phyloP scores from a whole-genome alignment of 2,797 vertebrate species.

The Sciaenops ocellatus region DNA sequence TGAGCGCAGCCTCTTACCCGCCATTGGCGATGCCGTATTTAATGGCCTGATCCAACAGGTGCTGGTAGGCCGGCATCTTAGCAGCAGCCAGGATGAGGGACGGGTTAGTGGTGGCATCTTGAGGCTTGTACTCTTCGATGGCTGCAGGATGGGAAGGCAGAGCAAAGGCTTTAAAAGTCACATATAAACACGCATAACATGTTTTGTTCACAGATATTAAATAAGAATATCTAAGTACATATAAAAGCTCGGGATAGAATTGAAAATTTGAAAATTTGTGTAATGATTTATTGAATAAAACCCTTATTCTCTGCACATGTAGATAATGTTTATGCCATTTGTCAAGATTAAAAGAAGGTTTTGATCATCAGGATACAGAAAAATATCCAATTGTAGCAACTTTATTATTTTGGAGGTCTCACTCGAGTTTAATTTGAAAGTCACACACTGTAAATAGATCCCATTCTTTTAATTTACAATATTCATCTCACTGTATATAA shows the following conservation, averaged over 20 bases:
- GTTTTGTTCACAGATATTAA: neutral
- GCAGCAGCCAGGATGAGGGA: slow-evolving; percentile 96
- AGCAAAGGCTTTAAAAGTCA: neutral
- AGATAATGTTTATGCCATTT: neutral
- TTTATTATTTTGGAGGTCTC: too few species aligned
- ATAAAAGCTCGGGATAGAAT: too few species aligned
- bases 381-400: neutral
- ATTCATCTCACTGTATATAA: neutral
- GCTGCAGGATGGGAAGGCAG: slow-evolving; percentile 79
- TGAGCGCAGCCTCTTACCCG: slow-evolving; percentile 85
- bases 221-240: too few species aligned
- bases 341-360: too few species aligned
- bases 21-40: slow-evolving; percentile 90
- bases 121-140: slow-evolving; percentile 96
- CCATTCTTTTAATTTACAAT: neutral
- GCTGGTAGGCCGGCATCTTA: slow-evolving; percentile 94
- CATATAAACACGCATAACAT: neutral
- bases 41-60: slow-evolving; percentile 92
- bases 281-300: too few species aligned
- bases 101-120: slow-evolving; percentile 98
- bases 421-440: neutral
- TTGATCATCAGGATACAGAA: too few species aligned
- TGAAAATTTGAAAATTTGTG: too few species aligned
- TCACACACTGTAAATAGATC: neutral
- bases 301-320: neutral